Evolutionary conservation across 2,888 invertebrate species (phyloP), one percentile per base, ranked within the genome.

Genomic region (Cactoblastis cactorum): DNA sequence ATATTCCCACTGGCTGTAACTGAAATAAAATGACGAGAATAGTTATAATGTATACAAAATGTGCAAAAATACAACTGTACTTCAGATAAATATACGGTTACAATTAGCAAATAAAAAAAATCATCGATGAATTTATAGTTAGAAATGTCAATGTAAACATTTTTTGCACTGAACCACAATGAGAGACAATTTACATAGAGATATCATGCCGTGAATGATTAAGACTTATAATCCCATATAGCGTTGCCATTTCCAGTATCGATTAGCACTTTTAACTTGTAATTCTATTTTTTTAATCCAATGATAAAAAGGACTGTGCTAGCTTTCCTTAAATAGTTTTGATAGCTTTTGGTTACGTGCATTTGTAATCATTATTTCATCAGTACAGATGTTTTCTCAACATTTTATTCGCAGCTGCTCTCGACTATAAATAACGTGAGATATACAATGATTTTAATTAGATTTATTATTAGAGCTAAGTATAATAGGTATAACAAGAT

Each of bases 111-210:
- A 43, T 43, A 32, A 43, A 14, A 43, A 22, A 43, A 28, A 43
- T 28, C 17, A 43, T 28, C 28, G 43, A 43, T 43, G 28, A 22
- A 41, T 41, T 38, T 41, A 43, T 43, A 28, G 43, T 28, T 43
- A 9, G 28, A 24, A 43, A 57, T 54, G 51, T 52, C 54, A 57
- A 49, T 50, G 49, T 48, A 53, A 50, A 49, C 52, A 52, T 41
- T 17, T 43, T 43, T 43, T 28, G 43, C 28, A 28, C 28, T 43
- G 28, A 43, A 12, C 19, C 24, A n/a, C 43, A 11, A 14, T 24
- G 28, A 28, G 35, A 11, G 34, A 12, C 12, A 34, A 15, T 15
- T 35, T 12, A 35, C 35, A 35, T 9, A 14, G 17, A 34, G 34
- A 37, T 9, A 5, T 15, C 6, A 35, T 35, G 15, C n/a, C 1